Percentiles rank a stretch among this genome's conserved stretches.
phyloP scores from a whole-genome alignment of 2,797 vertebrate genomes.

The Pteropus rufus region DNA sequence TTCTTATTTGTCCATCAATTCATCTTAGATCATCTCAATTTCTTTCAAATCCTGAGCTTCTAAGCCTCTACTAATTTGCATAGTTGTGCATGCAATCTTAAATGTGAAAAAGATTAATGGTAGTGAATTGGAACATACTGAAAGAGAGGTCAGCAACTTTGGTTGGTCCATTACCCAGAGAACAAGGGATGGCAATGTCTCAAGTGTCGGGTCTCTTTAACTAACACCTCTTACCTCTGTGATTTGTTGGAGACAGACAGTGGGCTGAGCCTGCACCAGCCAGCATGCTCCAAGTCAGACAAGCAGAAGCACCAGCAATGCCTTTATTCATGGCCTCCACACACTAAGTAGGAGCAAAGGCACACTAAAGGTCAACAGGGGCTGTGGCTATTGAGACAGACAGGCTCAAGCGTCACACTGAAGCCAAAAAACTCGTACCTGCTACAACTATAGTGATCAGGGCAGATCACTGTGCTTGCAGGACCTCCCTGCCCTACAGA shows the following conservation, averaged over 20 bases:
- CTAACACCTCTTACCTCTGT: not conserved
- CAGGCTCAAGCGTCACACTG: not conserved
- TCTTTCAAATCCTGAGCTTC: constrained; percentile 47
- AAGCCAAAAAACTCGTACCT: not conserved
- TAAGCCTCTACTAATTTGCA: constrained; percentile 52
- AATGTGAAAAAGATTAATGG: constrained; percentile 60
- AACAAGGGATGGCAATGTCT: not conserved
- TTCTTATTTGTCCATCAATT: constrained; percentile 1
- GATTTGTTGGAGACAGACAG: not conserved
- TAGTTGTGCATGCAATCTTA: constrained; percentile 50
- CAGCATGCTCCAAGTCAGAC: not conserved
- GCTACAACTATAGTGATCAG: not conserved
- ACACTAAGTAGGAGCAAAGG: not conserved
- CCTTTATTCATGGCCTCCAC: not conserved
- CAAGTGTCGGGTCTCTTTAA: not conserved
- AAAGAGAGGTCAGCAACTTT: not conserved
- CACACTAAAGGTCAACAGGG: not conserved
- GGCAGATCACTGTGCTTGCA: not conserved
- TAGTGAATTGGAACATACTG: not conserved
- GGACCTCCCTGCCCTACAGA: not conserved
- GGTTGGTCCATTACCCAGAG: not conserved
- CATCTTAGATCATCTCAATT: constrained; percentile 47
- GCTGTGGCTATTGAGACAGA: not conserved
- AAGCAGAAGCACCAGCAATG: not conserved
- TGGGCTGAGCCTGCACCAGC: not conserved